A percentile compares a stretch with the other conserved stretches of the same genome.
Evolutionary conservation across 2,797 vertebrate species (phyloP).

Genomic region (Nyctibius grandis): DNA sequence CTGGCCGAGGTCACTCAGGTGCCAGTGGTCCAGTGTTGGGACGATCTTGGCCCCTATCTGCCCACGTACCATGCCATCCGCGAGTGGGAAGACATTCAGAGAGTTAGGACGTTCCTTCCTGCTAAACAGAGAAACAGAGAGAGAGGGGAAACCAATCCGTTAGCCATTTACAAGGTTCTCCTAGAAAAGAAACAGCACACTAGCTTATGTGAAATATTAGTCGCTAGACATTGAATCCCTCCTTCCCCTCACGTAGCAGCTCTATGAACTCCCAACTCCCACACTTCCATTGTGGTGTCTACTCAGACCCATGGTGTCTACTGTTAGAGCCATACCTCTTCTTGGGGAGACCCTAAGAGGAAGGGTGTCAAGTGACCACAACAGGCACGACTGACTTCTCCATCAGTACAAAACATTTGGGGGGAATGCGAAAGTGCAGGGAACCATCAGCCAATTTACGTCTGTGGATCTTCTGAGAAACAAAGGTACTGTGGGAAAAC

Average conservation of each 20-base stretch:
- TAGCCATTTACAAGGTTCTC: not conserved
- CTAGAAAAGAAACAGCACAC: not conserved
- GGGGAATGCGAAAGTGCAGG: not conserved
- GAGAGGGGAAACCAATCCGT: not conserved
- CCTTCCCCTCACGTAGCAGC: not conserved
- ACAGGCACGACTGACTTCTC: no score
- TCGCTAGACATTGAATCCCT: not conserved
- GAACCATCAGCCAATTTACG: not conserved
- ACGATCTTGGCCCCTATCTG: constrained; percentile 90
- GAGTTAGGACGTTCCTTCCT: constrained; percentile 96
- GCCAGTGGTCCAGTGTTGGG: constrained; percentile 92
- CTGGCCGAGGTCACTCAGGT: constrained; percentile 91
- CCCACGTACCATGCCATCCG: constrained; percentile 97
- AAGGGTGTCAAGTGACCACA: not conserved
- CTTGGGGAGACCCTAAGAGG: not conserved
- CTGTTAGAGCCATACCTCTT: not conserved
- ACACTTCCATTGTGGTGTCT: not conserved
- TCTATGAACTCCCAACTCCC: not conserved
- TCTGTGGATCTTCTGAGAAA: not conserved
- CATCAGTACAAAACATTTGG: not conserved
- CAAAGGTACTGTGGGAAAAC: not conserved
- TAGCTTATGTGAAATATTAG: not conserved
- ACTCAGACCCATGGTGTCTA: not conserved
- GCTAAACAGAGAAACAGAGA: constrained; percentile 70
- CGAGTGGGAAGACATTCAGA: constrained; percentile 90